These are phyloP conservation scores for Eugnorisma glareosa DNA, from an alignment of 2,888 invertebrate species.

Conservation along the genomic window DNA sequence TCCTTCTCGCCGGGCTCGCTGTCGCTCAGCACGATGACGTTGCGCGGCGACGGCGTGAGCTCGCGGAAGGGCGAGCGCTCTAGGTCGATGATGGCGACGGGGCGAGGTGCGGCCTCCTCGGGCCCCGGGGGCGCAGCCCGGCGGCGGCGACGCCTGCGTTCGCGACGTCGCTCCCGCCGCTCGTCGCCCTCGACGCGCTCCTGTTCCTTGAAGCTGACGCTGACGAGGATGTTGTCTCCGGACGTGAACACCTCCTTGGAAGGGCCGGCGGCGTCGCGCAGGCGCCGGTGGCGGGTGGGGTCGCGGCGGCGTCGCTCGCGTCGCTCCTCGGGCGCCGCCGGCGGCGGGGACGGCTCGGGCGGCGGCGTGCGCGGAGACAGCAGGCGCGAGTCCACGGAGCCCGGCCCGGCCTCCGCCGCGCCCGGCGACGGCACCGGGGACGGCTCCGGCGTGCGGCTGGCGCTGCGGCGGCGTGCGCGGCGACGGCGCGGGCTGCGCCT, in stretches of 20 bases:
- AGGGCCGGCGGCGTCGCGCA: slow-evolving; percentile 87
- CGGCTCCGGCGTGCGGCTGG: slow-evolving; percentile 53
- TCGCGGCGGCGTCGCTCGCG: slow-evolving; percentile 80
- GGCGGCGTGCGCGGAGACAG: slow-evolving; percentile 78
- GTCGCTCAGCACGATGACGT: slow-evolving; percentile 96
- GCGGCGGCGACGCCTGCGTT: slow-evolving; percentile 69
- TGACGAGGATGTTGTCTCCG: slow-evolving; percentile 97
- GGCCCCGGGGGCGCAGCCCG: slow-evolving; percentile 88
- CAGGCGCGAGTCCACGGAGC: slow-evolving; percentile 71
- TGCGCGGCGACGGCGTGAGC: slow-evolving; percentile 94
- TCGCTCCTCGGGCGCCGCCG: slow-evolving; percentile 78
- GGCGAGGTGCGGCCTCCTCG: slow-evolving; percentile 91
- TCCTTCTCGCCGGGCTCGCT: slow-evolving; percentile 92
- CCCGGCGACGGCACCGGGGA: slow-evolving; percentile 68
- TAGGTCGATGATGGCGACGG: slow-evolving; percentile 96
- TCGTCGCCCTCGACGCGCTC: slow-evolving; percentile 74
- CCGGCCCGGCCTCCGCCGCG: slow-evolving; percentile 68
- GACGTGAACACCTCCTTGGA: slow-evolving; percentile 98
- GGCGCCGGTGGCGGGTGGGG: slow-evolving; percentile 73
- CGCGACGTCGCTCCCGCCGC: slow-evolving; percentile 69
- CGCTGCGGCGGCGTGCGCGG: slow-evolving; percentile 71
- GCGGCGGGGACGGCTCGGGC: slow-evolving; percentile 77
- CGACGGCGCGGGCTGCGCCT: slow-evolving; percentile 73
- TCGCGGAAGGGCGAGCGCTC: slow-evolving; percentile 96
- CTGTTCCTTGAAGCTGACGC: slow-evolving; percentile 96